Evolutionary conservation across 2,888 invertebrate species (phyloP).

Genomic region (Cryptocephalus primarius): DNA sequence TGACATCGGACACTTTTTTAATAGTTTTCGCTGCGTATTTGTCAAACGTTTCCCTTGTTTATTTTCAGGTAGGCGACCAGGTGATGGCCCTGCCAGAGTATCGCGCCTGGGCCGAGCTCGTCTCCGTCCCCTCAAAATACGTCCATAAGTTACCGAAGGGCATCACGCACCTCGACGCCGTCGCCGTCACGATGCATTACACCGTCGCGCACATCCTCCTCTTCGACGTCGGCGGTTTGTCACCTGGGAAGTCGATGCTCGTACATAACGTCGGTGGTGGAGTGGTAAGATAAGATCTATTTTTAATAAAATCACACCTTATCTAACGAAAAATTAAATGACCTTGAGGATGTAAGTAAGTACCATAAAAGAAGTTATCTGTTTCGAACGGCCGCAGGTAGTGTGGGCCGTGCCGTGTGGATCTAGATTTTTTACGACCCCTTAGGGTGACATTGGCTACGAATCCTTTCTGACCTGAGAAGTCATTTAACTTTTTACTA

Average conservation of each 20-base stretch:
- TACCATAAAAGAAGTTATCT: too few species aligned
- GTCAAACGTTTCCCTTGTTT: slow-evolving; percentile 1
- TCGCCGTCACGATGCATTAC: slow-evolving; percentile 77
- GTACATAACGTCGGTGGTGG: slow-evolving; percentile 82
- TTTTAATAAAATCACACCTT: not conserved
- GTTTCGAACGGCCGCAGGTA: too few species aligned
- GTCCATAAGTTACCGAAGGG: slow-evolving; percentile 68
- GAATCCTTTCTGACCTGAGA: too few species aligned
- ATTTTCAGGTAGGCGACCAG: slow-evolving; percentile 59
- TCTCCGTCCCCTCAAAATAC: slow-evolving; percentile 66
- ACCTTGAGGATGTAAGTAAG: too few species aligned
- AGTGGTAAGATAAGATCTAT: slow-evolving; percentile 63
- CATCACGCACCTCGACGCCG: slow-evolving; percentile 69
- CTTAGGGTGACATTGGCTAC: too few species aligned
- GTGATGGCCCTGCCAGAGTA: slow-evolving; percentile 79
- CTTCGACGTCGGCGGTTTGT: slow-evolving; percentile 70
- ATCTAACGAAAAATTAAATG: too few species aligned
- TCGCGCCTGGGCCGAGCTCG: slow-evolving; percentile 79
- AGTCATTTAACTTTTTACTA: too few species aligned
- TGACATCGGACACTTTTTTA: too few species aligned
- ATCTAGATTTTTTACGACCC: too few species aligned
- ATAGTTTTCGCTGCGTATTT: too few species aligned
- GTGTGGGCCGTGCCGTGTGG: too few species aligned
- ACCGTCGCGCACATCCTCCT: slow-evolving; percentile 76
- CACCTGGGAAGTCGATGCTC: slow-evolving; percentile 68